Evolutionary conservation across 2,797 vertebrate species (phyloP), one percentile per base, ranked within the genome.

Genomic region (Amniataba percoides): DNA sequence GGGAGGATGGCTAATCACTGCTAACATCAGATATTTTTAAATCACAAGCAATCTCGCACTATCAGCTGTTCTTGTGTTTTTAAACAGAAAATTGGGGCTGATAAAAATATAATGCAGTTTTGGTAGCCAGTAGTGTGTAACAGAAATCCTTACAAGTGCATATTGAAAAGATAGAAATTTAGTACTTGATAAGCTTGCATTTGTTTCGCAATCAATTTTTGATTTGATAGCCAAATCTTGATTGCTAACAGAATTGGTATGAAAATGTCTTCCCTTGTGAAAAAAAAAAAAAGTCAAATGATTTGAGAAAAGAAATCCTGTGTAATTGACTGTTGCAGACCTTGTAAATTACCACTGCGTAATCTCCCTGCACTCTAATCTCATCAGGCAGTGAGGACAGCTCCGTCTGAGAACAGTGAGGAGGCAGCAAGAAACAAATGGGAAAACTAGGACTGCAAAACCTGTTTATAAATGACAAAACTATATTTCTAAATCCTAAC

Each of bases 301-400:
- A 18, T 21, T 48, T 36, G 11, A 70, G 34, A 34, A 51, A 58
- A 40, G 27, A 62, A 74, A 60, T 65, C 11, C 0, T 6, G 21
- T 31, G 42, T 63, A 10, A 52, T 34, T 56, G 27, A 69, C 59
- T 52, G 15, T 10, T 48, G 14, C 15, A 51, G 9, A 3, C 9
- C 21, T 2, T 42, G 7, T 61, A 18, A 42, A 49, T 75, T 76
- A 2, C 39, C 27, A 2, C 45, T 53, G n/a, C 1, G 3, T 72
- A 78, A 62, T 60, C 36, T 23, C 25, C 40, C 21, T 23, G 11
- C 9, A 1, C 14, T 57, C 4, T 78, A 84, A 78, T 82, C 64
- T 60, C 21, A 74, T 73, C 59, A 78, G 25, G 57, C 36, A 80
- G 13, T 80, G n/a, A 39, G 12, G 4, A 56, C 11, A 57, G 52